These are phyloP conservation scores for Drosophila stalkeri DNA, from an alignment of 2,888 invertebrate species.

Conservation along the genomic window DNA sequence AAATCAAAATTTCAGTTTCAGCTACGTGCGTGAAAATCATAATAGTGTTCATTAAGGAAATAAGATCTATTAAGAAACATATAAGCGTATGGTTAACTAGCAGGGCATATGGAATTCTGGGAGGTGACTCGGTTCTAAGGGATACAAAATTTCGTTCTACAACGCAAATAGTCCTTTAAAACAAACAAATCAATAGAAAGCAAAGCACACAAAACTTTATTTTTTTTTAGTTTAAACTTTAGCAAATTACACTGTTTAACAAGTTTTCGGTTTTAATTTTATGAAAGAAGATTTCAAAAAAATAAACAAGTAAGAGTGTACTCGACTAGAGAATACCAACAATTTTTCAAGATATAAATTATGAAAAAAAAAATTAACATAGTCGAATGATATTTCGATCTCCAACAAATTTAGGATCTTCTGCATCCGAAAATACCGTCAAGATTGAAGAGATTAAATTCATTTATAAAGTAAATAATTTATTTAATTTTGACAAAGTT, in stretches of 20 bases:
- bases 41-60: conserved; percentile 42
- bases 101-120: conserved; percentile 25
- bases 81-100: conserved; percentile 19
- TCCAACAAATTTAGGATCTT: too few relatives aligned
- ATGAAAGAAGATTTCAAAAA: too few relatives aligned
- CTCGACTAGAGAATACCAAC: too few relatives aligned
- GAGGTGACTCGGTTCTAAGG: conserved; percentile 30
- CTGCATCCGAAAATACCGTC: too few relatives aligned
- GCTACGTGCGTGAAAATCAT: conserved; percentile 62
- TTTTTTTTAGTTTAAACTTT: conserved; percentile 25
- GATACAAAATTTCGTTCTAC: conserved; percentile 41
- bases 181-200: conserved; percentile 79
- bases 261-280: conserved; percentile 1
- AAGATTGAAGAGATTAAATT: too few relatives aligned
- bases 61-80: conserved; percentile 34
- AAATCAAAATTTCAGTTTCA: conserved; percentile 15
- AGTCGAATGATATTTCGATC: too few relatives aligned
- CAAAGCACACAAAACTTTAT: conserved; percentile 57
- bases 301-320: not conserved
- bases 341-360: too few relatives aligned
- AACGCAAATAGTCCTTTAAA: conserved; percentile 64
- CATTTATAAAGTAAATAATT: too few relatives aligned
- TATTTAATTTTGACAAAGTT: not conserved
- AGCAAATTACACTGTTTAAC: conserved; percentile 40
- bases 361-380: too few relatives aligned